Base-by-base conservation (phyloP, 2,113 vertebrate species). In the Gasterosteus aculeatus region DNA sequence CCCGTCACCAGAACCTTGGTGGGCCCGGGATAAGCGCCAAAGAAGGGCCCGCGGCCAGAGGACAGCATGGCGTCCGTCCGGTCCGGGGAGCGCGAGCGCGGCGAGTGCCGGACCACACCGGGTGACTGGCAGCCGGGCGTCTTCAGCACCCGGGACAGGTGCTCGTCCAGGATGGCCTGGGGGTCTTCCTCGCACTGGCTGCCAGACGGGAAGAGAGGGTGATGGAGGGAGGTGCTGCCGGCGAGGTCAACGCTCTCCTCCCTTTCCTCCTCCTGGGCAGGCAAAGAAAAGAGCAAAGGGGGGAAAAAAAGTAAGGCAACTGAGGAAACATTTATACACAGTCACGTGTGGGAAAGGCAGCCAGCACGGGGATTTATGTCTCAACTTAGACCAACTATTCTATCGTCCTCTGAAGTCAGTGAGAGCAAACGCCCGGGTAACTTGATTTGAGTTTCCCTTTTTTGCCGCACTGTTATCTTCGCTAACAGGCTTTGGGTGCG, bases 51-150 rank as follows among this genome's bases (percentile, higher is more conserved):
- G 0, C 83, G 84, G 68, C 81, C 80, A 2, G 85, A 60, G 10
- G 88, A 71, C 62, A 85, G 67, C 31, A 75, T 0, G 0, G 84
- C 76, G 0, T 19, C 71, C 0, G 86, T 81, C 69, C 35, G 93
- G 59, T 98, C 97, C 0, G 97, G 97, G 9, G 97, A 97, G 81
- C 74, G 94, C 3, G 96, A 86, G 0, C 96, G 96, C 0, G 97
- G 96, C 0, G 96, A 97, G 69, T 96, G 94, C 38, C 95, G 93
- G 9, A 92, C 93, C 85, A 96, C 51, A 1, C 96, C 95, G 0
- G 97, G 98, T 0, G 98, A 99, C 85, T 97, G 98, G 92, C 97
- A 97, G 75, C 97, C 96, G 0, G 98, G 98, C 1, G 97, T 99
- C 95, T 97, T 96, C 67, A 99, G 94, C 74, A 99, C 98, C 0